Evolutionary conservation across 2,888 invertebrate genomes (phyloP), one percentile per base, ranked within the genome.

Genomic region (Podabrus alpinus): DNA sequence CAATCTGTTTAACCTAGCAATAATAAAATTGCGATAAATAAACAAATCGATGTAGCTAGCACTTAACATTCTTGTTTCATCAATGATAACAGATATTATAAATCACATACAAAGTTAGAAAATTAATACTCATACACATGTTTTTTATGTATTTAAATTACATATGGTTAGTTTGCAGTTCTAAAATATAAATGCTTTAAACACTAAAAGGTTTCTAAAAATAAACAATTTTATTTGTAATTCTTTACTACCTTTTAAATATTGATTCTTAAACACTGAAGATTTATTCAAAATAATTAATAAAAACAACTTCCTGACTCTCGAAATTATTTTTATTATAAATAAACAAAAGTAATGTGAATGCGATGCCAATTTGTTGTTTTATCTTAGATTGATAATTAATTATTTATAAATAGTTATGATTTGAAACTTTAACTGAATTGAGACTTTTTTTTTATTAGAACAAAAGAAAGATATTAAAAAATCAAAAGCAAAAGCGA

Each of bases 141-240:
- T 45, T 45, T 45, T 45, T 45, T 45, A 45, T 45, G 45, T 45
- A 45, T 45, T 45, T 45, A 45, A 45, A 45, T 45, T 45, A 45
- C 45, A 45, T 45, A 45, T 45, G 45, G 45, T 45, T 45, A 45
- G 45, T 45, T 45, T 45, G 45, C 45, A 45, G 45, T 45, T 45
- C 2, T n/a, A 45, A 45, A 45, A 29, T 68, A 29, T 68, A 73
- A 66, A 72, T 68, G 74, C 71, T 70, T 71, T 71, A 79, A 79
- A 78, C 78, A 76, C 75, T 80, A 74, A 80, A 80, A 80, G 79
- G 74, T 78, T 78, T 79, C 80, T 79, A 81, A 77, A 81, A 80
- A 79, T 80, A 81, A 75, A 78, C 72, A 72, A 77, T 72, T 74
- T 69, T 74, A 66, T 72, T 72, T 21, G n/a, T 68, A 45, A 15